Base-by-base conservation (phyloP, 2,797 vertebrate species). In the Sebastes nivosus region DNA sequence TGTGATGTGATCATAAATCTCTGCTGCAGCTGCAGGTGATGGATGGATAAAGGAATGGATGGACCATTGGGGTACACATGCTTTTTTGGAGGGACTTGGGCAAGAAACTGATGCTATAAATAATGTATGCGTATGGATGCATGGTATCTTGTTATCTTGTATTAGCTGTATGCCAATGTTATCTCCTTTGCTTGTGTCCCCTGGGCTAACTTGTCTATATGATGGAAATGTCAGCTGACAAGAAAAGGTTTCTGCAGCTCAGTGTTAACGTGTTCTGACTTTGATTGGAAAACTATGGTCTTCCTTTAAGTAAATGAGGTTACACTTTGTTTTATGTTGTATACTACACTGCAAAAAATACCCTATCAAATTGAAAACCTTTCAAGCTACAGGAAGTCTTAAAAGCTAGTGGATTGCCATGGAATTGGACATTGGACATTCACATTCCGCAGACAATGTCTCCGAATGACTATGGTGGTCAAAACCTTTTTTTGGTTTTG, bases 1-100 rank as follows among this genome's bases (percentile, higher is more conserved):
- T 57, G 69, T 60, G 81, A 80, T 67, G 72, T 57, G 46, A 80
- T 71, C 78, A 80, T 89, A 80, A 87, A 89, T 90, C 84, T 86
- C 50, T 54, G 20, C 50, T 54, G 50, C 50, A n/a, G 72, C 61
- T 72, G 42, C 75, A 46, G 3, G 57, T 78, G 92, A 88, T 85
- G 77, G 74, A 90, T 85, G 64, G 66, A 79, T 50, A 2, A 59
- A 71, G n/a, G 24, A 70, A 77, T 34, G 36, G 36, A 78, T 25
- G 50, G 67, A 55, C 46, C 60, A 36, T n/a, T 27, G 25, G 66
- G 71, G 20, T 42, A 7, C n/a, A 34, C 1, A 7, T n/a, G 6
- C 38, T 42, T 71, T 77, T 77, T 60, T 36, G 46, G 24, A 74
- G 64, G 46, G 79, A 66, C 16, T 81, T 78, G 77, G 70, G 68